phyloP scores from a whole-genome alignment of 2,113 vertebrate genomes.

The Sminthopsis crassicaudata region DNA sequence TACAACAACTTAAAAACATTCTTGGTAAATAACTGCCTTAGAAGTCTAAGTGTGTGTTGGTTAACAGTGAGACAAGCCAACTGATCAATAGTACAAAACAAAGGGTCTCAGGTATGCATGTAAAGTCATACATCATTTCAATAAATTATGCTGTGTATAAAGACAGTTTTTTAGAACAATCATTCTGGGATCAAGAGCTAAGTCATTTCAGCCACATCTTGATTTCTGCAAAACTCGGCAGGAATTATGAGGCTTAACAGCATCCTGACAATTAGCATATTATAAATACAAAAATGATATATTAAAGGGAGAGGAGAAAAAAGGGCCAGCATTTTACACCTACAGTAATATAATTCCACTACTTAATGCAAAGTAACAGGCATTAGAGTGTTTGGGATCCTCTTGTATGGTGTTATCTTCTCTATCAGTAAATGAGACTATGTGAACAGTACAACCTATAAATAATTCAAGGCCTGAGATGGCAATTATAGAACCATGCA shows the following conservation, averaged over 20 bases:
- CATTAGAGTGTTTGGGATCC: slow-evolving; percentile 91
- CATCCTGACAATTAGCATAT: slow-evolving; percentile 90
- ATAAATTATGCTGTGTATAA: slow-evolving; percentile 83
- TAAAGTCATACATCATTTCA: slow-evolving; percentile 85
- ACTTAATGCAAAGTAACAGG: slow-evolving; percentile 94
- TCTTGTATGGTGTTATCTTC: slow-evolving; percentile 91
- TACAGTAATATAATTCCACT: slow-evolving; percentile 92
- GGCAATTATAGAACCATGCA: slow-evolving; percentile 99
- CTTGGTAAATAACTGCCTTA: slow-evolving; percentile 72
- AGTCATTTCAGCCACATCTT: slow-evolving; percentile 86
- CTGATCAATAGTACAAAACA: slow-evolving; percentile 87
- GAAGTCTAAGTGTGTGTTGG: slow-evolving; percentile 79
- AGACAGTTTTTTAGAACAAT: slow-evolving; percentile 83
- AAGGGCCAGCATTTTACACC: slow-evolving; percentile 88
- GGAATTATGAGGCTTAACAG: slow-evolving; percentile 88
- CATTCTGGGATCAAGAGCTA: slow-evolving; percentile 88
- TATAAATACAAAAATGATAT: slow-evolving; percentile 91
- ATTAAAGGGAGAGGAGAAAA: slow-evolving; percentile 86
- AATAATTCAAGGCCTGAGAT: slow-evolving; percentile 99
- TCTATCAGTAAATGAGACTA: slow-evolving; percentile 99
- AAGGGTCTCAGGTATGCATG: slow-evolving; percentile 86
- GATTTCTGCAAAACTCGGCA: slow-evolving; percentile 85
- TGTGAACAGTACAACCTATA: slow-evolving; percentile 97
- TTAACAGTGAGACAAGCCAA: slow-evolving; percentile 81
- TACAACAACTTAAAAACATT: slow-evolving; percentile 77